These are phyloP conservation scores for Papilio aristodemus DNA, from an alignment of 1,140 invertebrate genomes.

Conservation along the genomic window DNA sequence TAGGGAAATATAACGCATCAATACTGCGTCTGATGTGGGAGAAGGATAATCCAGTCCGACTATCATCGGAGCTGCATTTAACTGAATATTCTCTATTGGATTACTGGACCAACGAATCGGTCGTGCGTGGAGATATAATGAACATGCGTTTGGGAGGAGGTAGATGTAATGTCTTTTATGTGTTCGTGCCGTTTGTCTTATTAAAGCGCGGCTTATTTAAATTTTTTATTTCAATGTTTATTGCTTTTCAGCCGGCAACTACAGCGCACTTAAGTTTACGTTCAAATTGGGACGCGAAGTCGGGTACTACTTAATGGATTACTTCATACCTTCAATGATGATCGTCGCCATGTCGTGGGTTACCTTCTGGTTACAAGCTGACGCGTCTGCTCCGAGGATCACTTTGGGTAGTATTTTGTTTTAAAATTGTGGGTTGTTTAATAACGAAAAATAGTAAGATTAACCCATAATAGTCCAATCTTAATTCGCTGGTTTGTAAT, in stretches of 20 bases:
- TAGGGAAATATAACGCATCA: constrained; percentile 90
- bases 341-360: constrained; percentile 95
- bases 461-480: no score
- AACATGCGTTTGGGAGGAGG: constrained; percentile 86
- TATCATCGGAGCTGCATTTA: constrained; percentile 89
- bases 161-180: constrained; percentile 71
- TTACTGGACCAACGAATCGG: constrained; percentile 86
- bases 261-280: constrained; percentile 88
- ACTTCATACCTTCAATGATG: constrained; percentile 93
- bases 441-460: no score
- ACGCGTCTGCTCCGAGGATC: constrained; percentile 90
- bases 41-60: constrained; percentile 85
- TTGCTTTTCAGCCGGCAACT: constrained; percentile 87
- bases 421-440: no score
- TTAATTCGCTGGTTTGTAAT: background rate
- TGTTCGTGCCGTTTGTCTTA: constrained; percentile 41
- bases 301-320: constrained; percentile 94
- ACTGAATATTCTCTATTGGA: constrained; percentile 89
- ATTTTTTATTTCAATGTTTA: constrained; percentile 32
- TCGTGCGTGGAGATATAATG: constrained; percentile 84
- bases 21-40: constrained; percentile 89
- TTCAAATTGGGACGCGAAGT: constrained; percentile 90
- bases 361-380: constrained; percentile 93
- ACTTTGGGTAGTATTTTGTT: constrained; percentile 86
- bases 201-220: background rate